Conservation (phyloP, 2,888 invertebrate species). For the Agrilus cyanescens region DNA sequence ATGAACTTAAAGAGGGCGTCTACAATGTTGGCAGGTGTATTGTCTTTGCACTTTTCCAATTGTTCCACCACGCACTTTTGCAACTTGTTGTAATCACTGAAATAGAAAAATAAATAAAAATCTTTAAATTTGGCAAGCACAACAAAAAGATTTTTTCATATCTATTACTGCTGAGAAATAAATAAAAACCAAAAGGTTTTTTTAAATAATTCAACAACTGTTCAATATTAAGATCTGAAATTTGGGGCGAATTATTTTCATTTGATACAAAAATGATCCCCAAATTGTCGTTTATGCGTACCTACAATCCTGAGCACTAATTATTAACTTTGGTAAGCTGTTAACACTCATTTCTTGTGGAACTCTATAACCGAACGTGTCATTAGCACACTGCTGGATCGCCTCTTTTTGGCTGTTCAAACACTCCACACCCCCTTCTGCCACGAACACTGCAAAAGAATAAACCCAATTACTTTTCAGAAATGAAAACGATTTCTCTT, state of each 20-base stretch:
- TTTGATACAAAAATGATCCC: no score
- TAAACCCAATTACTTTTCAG: neutral
- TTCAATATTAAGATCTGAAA: no score
- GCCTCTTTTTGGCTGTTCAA: constrained; percentile 2
- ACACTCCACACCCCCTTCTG: constrained; percentile 7
- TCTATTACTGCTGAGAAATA: no score
- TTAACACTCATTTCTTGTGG: neutral
- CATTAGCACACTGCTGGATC: constrained; percentile 1
- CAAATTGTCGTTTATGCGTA: neutral
- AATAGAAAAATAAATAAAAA: no score
- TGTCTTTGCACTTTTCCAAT: constrained; percentile 55
- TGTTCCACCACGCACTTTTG: constrained; percentile 47
- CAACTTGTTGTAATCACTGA: constrained; percentile 43
- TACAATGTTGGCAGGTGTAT: constrained; percentile 68
- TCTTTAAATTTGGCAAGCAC: no score
- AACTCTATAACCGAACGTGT: constrained; percentile 1
- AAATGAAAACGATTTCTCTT: no score
- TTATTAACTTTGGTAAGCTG: constrained; percentile 3
- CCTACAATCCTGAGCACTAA: constrained; percentile 1
- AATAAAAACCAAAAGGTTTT: no score
- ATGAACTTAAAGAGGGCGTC: constrained; percentile 65
- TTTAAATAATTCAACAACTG: no score
- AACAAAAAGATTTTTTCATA: no score
- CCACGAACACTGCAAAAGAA: constrained; percentile 7
- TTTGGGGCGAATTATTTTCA: no score